Percentiles rank a stretch among this genome's conserved stretches.
Conservation (phyloP, 30 jellyfish, hydroid and myxozoan species). For the Cassiopea andromeda region DNA sequence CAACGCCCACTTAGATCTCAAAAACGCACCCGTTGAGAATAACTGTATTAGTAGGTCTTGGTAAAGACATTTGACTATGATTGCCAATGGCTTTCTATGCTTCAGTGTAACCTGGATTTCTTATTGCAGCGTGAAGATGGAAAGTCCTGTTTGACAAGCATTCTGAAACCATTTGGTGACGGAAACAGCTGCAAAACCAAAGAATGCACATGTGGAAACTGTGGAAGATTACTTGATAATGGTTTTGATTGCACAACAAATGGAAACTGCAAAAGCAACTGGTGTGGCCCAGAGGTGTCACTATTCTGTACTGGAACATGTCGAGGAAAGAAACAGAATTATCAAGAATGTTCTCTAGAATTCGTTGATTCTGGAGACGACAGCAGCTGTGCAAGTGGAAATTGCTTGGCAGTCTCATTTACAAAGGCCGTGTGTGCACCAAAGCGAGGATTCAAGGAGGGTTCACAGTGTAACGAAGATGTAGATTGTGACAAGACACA, state of each 20-base stretch:
- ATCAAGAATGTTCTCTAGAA: slow-evolving; percentile 27
- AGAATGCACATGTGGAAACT: slow-evolving; percentile 41
- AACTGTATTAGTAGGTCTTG: no score
- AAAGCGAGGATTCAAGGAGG: slow-evolving; percentile 24
- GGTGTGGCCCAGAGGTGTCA: slow-evolving; percentile 30
- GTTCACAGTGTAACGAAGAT: slow-evolving; percentile 48
- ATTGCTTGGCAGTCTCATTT: slow-evolving; percentile 29
- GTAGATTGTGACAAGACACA: slow-evolving; percentile 49
- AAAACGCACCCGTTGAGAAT: no score
- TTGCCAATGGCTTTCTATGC: no score
- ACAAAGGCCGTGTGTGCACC: slow-evolving; percentile 48
- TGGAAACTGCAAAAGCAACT: slow-evolving; percentile 42
- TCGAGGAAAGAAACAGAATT: background rate
- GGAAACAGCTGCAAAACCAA: slow-evolving; percentile 26
- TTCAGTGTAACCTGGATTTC: no score
- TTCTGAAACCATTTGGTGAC: slow-evolving; percentile 19
- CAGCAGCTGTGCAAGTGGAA: slow-evolving; percentile 27
- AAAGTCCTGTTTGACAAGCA: slow-evolving; percentile 11
- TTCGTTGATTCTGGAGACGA: slow-evolving; percentile 21
- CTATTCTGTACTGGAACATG: slow-evolving; percentile 33
- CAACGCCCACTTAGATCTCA: no score
- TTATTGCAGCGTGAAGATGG: background rate
- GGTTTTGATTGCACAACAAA: slow-evolving; percentile 24
- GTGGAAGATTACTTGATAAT: slow-evolving; percentile 18
- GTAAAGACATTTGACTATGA: no score